Conservation (phyloP, 1,140 invertebrate species). For the Adoxophyes honmai region DNA sequence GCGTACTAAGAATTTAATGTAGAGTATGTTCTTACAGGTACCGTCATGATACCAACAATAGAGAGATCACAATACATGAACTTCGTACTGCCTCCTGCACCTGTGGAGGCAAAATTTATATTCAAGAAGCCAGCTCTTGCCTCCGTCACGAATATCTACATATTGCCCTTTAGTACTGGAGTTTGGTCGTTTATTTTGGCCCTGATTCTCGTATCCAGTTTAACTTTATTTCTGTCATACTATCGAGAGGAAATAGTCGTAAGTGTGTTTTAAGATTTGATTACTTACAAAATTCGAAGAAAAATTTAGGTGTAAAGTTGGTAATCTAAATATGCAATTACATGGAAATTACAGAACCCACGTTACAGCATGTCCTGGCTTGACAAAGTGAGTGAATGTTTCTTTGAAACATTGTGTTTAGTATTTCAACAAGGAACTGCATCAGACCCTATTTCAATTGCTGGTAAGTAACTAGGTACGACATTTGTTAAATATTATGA, state of each 20-base stretch:
- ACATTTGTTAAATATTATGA: no score
- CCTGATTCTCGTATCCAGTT: background rate
- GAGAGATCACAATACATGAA: background rate
- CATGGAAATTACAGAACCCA: background rate
- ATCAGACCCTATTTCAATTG: background rate
- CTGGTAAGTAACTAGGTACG: no score
- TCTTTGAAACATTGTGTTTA: conserved; percentile 6
- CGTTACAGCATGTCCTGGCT: background rate
- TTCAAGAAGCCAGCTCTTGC: conserved; percentile 15
- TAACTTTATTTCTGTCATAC: conserved; percentile 1
- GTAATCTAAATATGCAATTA: no score
- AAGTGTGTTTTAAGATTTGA: conserved; percentile 11
- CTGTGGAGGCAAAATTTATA: background rate
- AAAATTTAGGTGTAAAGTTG: background rate
- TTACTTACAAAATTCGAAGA: no score
- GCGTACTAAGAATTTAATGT: no score
- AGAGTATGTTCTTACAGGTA: background rate
- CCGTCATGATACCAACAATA: background rate
- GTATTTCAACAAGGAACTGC: conserved; percentile 16
- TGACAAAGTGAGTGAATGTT: background rate
- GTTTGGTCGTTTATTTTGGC: background rate
- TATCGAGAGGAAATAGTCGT: conserved; percentile 11
- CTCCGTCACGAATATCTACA: conserved; percentile 15
- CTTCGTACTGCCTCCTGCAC: background rate
- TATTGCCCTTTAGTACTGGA: conserved; percentile 5